phyloP scores from a whole-genome alignment of 2,888 invertebrate species.

The Priapulus caudatus region DNA sequence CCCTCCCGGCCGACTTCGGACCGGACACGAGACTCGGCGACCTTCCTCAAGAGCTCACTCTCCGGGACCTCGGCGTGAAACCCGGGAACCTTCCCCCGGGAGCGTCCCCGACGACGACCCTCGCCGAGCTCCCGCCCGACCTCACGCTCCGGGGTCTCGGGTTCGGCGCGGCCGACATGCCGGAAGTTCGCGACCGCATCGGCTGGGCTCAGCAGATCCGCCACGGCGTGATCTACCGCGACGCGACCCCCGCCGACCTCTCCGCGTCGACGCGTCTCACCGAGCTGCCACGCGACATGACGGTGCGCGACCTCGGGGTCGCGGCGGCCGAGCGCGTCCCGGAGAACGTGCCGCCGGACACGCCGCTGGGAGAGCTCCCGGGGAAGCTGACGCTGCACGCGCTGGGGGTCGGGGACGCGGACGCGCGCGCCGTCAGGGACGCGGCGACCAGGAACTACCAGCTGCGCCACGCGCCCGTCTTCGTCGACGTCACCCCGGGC shows the following conservation, averaged over 20 bases:
- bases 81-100: not conserved
- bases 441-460: no score
- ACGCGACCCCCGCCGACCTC: not conserved
- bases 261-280: not conserved
- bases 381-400: not conserved
- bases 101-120: not conserved
- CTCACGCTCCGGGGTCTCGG: not conserved
- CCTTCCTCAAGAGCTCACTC: not conserved
- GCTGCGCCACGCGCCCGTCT: no score
- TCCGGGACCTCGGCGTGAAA: slow-evolving; percentile 1
- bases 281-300: not conserved
- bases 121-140: not conserved
- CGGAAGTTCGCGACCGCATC: not conserved
- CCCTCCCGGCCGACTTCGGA: no score
- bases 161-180: not conserved
- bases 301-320: not conserved
- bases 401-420: not conserved
- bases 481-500: no score
- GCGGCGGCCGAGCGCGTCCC: not conserved
- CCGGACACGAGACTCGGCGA: not conserved
- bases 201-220: no score
- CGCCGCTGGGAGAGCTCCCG: not conserved
- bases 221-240: not conserved
- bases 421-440: no score
- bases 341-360: not conserved